Evolutionary conservation across 2,113 vertebrate genomes (phyloP), one percentile per base, ranked within the genome.

Genomic region (Podiceps cristatus): DNA sequence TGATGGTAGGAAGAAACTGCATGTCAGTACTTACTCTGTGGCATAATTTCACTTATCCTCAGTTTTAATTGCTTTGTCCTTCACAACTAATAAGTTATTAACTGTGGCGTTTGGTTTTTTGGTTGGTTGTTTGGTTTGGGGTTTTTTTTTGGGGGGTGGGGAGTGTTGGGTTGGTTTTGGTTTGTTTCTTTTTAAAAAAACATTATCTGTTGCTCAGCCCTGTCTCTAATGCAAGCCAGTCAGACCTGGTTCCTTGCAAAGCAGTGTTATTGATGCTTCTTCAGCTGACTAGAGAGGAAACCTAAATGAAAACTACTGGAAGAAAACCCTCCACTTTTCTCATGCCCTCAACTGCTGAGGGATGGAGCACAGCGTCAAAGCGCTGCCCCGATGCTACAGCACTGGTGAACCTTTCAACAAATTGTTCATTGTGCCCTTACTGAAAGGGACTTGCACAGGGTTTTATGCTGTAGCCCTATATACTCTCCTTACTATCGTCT

Each of bases 381-480:
- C 0, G 0, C 42, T 45, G 58, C 53, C 49, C 14, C 59, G 72
- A 25, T 0, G 1, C 44, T 40, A 33, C 16, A 40, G 68, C 7
- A 4, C 45, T 11, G 55, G 8, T 23, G 49, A 85, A 56, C 15
- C 27, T 22, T 17, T 66, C 24, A 27, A 28, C 15, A 7, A 23
- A 31, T 2, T 9, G 62, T 10, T 68, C 58, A 7, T 0, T 8
- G 60, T 19, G 37, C 42, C 58, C 40, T 8, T 14, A 28, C 20
- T 13, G 72, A 23, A 37, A 59, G 33, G 22, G 68, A 63, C 40
- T 7, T 28, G 45, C 40, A 8, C 29, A 29, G 58, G 3, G 59
- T 58, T 27, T 73, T 31, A 78, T 15, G 27, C 59, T 42, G 66
- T 5, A n/a, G 72, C 58, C 44, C 56, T 19, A 18, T 0, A 11